Conservation (phyloP, 2,113 vertebrate species). For the Alectura lathami region DNA sequence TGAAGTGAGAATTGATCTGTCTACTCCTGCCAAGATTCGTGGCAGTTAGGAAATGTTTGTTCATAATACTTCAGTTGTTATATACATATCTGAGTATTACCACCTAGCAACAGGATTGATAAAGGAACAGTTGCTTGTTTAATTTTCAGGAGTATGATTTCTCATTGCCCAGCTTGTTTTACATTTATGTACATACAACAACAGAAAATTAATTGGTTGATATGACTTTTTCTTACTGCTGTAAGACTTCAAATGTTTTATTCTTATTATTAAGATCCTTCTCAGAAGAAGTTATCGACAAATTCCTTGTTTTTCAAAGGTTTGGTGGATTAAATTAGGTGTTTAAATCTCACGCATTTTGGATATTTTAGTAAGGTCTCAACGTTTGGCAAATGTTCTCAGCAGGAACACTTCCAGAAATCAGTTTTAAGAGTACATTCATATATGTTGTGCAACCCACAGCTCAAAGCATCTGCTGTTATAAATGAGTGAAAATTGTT, state of each 20-base stretch:
- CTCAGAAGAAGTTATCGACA: not conserved
- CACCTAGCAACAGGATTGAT: not conserved
- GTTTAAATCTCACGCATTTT: not conserved
- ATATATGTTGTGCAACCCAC: not conserved
- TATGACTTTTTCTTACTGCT: not conserved
- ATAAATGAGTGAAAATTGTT: not conserved
- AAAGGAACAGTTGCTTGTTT: not conserved
- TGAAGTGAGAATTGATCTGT: not conserved
- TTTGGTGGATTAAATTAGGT: not conserved
- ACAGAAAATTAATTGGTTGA: not conserved
- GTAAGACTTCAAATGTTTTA: not conserved
- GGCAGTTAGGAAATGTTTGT: not conserved
- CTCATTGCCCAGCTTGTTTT: not conserved
- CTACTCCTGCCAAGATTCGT: not conserved
- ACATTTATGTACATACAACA: not conserved
- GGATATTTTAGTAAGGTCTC: not conserved
- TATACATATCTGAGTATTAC: not conserved
- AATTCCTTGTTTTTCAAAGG: not conserved
- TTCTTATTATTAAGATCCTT: not conserved
- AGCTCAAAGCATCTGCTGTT: not conserved
- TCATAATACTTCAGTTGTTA: not conserved
- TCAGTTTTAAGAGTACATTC: not conserved
- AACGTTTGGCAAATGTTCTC: not conserved
- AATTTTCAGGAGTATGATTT: slow-evolving; percentile 10
- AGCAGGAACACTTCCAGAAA: not conserved